Base-by-base conservation (phyloP, 2,113 vertebrate genomes). In the Mionectes macconnelli region DNA sequence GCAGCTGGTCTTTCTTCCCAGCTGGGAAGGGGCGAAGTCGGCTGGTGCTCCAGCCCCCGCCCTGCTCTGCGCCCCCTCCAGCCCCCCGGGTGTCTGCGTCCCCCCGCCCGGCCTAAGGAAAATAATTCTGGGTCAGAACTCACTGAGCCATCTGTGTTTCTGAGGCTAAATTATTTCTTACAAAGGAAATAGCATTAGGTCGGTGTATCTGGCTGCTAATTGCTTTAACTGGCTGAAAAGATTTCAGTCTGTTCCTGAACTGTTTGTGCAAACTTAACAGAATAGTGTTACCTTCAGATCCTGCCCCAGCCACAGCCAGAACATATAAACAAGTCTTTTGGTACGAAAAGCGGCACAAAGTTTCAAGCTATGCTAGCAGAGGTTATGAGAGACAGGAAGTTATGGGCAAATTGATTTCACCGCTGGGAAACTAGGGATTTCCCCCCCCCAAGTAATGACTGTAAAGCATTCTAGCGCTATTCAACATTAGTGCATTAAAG, bases 381-480 rank as follows among this genome's bases (percentile, higher is more conserved):
- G 86, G 85, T 96, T 97, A 59, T 91, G 95, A 53, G 97, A 98
- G 97, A 97, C 97, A 96, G 97, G 97, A 97, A 87, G 93, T 98
- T 98, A 96, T 8, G 97, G 95, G 93, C 94, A 97, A 98, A 98
- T 97, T 97, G 98, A 98, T 98, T 98, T 97, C 93, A 97, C 97
- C 97, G 93, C 94, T 96, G 95, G 93, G 96, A 97, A 97, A 98
- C 87, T 22, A 72, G 90, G 97, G 95, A 93, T 96, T 97, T 94
- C 95, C 89, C 60, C 74, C 72, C 87, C 79, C 81, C 95, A 87
- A 98, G 95, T 97, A 98, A 97, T 89, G 95, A 94, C 97, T 97
- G 81, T 90, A 94, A 94, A 97, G 94, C 96, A 92, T 55, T 97
- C 96, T 98, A 98, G 97, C 97, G 97, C 97, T 97, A 97, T 98